A percentile compares a stretch with the other conserved stretches of the same genome.
These are phyloP conservation scores for Hydropotes inermis DNA, from an alignment of 2,113 vertebrate species.

Conservation along the genomic window DNA sequence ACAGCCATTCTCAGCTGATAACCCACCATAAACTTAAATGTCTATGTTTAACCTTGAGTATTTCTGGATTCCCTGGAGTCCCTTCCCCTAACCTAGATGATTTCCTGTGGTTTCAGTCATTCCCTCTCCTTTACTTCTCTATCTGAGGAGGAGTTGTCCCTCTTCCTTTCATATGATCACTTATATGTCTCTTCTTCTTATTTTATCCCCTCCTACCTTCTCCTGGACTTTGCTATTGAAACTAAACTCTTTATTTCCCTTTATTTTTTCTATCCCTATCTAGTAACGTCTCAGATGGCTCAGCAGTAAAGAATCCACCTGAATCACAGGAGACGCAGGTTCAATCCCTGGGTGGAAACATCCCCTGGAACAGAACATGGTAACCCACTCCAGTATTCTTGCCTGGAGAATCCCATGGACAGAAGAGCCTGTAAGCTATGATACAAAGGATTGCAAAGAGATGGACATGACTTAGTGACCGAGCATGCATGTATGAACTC, in stretches of 20 bases:
- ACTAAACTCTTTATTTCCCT: background rate
- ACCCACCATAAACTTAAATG: background rate
- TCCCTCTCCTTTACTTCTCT: background rate
- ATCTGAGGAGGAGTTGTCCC: fast-evolving
- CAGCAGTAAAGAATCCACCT: background rate
- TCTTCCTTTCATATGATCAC: background rate
- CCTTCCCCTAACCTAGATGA: background rate
- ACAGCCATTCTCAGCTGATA: background rate
- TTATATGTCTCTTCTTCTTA: background rate
- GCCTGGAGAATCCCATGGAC: background rate
- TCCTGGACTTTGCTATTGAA: background rate
- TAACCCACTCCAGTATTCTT: background rate
- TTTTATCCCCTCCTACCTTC: background rate
- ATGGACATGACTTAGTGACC: background rate
- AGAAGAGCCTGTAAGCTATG: background rate
- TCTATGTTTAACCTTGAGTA: background rate
- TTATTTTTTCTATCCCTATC: background rate
- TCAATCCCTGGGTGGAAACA: background rate
- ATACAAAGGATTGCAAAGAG: background rate
- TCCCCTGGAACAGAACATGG: background rate
- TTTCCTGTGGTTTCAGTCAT: background rate
- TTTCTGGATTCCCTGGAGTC: too few relatives aligned
- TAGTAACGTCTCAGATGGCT: background rate
- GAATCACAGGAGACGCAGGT: background rate
- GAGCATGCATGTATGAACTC: background rate